A percentile compares a stretch with the other conserved stretches of the same genome.
Conservation (phyloP, 1,140 invertebrate species). For the Ips typographus region DNA sequence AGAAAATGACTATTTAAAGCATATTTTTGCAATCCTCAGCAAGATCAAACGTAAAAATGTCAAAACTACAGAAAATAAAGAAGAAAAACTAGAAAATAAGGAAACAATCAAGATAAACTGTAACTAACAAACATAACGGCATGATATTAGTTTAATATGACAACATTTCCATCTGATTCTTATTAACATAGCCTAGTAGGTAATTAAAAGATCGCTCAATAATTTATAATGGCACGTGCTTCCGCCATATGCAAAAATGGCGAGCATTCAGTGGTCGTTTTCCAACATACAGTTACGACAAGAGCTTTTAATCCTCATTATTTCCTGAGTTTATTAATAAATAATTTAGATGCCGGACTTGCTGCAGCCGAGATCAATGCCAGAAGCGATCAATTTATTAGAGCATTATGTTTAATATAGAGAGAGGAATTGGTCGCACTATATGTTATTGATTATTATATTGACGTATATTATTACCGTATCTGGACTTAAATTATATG, state of each 20-base stretch:
- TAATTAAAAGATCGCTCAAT: too few relatives aligned
- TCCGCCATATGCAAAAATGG: constrained; percentile 19
- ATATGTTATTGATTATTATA: constrained; percentile 15
- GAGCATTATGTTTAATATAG: constrained; percentile 24
- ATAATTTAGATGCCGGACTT: constrained; percentile 30
- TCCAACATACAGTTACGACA: constrained; percentile 23
- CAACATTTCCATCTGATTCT: too few relatives aligned
- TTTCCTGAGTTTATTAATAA: constrained; percentile 26
- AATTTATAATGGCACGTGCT: constrained; percentile 24
- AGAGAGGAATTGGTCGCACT: constrained; percentile 11
- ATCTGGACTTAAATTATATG: not conserved
- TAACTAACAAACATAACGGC: too few relatives aligned
- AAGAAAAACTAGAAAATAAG: too few relatives aligned
- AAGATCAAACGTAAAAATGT: too few relatives aligned
- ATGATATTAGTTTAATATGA: too few relatives aligned
- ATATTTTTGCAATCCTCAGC: too few relatives aligned
- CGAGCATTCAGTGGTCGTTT: constrained; percentile 1
- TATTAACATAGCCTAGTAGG: too few relatives aligned
- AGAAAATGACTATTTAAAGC: too few relatives aligned
- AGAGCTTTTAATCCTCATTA: constrained; percentile 29
- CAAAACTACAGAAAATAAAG: too few relatives aligned
- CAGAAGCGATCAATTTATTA: constrained; percentile 30
- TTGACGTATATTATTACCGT: constrained; percentile 7
- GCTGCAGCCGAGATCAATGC: constrained; percentile 24
- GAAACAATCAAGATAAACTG: too few relatives aligned